These are phyloP conservation scores for Lates japonicus DNA, from an alignment of 2,797 vertebrate species.

Conservation along the genomic window DNA sequence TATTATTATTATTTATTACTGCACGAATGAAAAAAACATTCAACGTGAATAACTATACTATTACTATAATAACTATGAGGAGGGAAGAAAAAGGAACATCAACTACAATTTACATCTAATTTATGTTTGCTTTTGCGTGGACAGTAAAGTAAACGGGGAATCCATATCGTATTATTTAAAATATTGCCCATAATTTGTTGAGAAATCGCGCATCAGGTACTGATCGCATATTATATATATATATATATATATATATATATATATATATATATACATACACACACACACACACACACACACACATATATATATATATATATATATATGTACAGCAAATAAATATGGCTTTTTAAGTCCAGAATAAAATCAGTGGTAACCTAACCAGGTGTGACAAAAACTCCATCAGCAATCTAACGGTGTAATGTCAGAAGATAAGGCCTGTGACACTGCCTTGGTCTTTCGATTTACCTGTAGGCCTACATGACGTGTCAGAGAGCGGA, in stretches of 20 bases:
- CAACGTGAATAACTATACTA: not conserved
- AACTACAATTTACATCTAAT: not conserved
- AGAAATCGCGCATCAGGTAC: not conserved
- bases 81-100: not conserved
- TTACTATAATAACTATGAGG: rapidly evolving
- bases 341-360: too few relatives aligned
- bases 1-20: not conserved
- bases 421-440: too few relatives aligned
- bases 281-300: too few relatives aligned
- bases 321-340: too few relatives aligned
- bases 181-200: not conserved
- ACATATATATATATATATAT: too few relatives aligned
- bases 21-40: not conserved
- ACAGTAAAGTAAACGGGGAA: not conserved
- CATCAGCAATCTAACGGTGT: too few relatives aligned
- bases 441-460: not conserved
- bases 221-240: too few relatives aligned
- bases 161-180: not conserved
- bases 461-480: not conserved
- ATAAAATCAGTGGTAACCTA: not conserved
- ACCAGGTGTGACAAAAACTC: too few relatives aligned
- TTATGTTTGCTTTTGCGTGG: not conserved
- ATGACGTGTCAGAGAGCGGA: too few relatives aligned
- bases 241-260: too few relatives aligned
- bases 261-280: too few relatives aligned